A percentile compares a stretch with the other conserved stretches of the same genome.
Conservation (phyloP, 2,797 vertebrate species). For the Leptodactylus fallax region DNA sequence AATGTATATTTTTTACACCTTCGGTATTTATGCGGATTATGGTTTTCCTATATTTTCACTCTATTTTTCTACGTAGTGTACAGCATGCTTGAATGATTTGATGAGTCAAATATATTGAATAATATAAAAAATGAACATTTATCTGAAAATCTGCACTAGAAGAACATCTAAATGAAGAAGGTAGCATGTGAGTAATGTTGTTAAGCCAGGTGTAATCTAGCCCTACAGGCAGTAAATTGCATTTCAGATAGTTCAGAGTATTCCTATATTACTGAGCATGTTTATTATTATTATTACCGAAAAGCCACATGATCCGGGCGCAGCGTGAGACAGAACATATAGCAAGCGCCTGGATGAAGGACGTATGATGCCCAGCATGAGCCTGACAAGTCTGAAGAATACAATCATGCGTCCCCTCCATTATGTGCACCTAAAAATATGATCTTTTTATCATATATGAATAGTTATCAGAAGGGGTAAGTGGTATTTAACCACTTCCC, state of each 20-base stretch:
- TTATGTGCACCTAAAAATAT: background rate
- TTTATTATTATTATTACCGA: conserved; percentile 2
- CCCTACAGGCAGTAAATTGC: background rate
- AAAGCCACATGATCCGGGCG: background rate
- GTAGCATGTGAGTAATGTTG: background rate
- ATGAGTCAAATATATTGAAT: conserved; percentile 21
- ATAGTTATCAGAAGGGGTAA: background rate
- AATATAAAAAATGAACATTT: background rate
- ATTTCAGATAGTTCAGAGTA: conserved; percentile 4
- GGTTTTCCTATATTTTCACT: background rate
- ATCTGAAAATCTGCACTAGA: background rate
- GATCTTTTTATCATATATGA: background rate
- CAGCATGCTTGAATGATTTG: background rate
- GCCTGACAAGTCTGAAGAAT: conserved; percentile 1
- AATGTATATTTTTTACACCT: background rate
- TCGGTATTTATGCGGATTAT: background rate
- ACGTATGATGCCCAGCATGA: conserved; percentile 5
- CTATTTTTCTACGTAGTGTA: background rate
- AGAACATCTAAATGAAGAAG: background rate
- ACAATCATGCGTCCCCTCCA: background rate
- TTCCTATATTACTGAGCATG: background rate
- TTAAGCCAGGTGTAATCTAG: background rate
- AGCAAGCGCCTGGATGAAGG: background rate
- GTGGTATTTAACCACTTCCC: background rate
- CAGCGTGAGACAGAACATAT: background rate